A percentile compares a stretch with the other conserved stretches of the same genome.
These are phyloP conservation scores for Plutella xylostella DNA, from an alignment of 2,888 invertebrate species.

Conservation along the genomic window DNA sequence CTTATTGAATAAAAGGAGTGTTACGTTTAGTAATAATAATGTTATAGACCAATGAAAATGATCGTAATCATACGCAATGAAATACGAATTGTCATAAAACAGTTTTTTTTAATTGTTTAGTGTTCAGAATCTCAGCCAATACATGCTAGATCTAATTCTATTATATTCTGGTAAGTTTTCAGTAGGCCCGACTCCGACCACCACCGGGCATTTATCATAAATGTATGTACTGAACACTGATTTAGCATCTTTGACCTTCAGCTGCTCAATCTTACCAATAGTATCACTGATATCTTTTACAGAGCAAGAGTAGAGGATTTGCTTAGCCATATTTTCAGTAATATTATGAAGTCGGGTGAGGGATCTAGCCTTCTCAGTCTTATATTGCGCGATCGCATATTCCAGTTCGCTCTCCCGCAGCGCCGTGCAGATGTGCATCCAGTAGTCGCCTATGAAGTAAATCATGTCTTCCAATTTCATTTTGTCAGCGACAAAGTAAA, in stretches of 20 bases:
- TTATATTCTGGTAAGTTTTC: constrained; percentile 51
- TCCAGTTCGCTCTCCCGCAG: too few species aligned
- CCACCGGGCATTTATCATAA: constrained; percentile 49
- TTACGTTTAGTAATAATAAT: too few species aligned
- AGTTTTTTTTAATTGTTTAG: too few species aligned
- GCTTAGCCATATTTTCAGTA: too few species aligned
- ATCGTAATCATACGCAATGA: too few species aligned
- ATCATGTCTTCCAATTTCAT: constrained; percentile 44
- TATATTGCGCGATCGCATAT: too few species aligned
- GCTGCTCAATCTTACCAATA: constrained; percentile 9
- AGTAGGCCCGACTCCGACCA: constrained; percentile 49
- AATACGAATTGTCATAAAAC: too few species aligned
- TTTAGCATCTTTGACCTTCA: constrained; percentile 14
- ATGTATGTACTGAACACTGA: constrained; percentile 28
- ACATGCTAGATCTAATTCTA: constrained; percentile 37
- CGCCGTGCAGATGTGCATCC: constrained; percentile 52
- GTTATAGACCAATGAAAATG: too few species aligned
- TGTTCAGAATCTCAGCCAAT: constrained; percentile 44
- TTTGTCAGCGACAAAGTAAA: constrained; percentile 42
- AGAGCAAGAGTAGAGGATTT: constrained; percentile 33
- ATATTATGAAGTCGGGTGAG: too few species aligned
- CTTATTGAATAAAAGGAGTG: too few species aligned
- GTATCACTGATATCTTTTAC: constrained; percentile 25
- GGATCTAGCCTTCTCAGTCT: too few species aligned
- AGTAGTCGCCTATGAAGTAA: constrained; percentile 36